Evolutionary conservation across 2,797 vertebrate genomes (phyloP), one percentile per base, ranked within the genome.

Genomic region (Microtus agrestis): DNA sequence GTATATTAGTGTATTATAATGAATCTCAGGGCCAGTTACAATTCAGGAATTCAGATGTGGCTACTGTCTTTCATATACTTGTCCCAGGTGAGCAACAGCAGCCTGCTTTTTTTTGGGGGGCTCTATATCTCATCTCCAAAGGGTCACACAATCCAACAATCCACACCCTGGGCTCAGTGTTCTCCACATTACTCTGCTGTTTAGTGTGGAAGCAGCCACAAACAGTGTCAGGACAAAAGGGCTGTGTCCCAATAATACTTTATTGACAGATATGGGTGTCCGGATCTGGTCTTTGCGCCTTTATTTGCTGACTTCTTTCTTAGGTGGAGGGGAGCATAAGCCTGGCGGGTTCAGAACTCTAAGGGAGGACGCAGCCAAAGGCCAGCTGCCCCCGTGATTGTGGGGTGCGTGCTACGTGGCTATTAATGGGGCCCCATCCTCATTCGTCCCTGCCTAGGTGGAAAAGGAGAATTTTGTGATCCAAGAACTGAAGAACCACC

Each of bases 401-500:
- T 1, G 6, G 19, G 19, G 31, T 1, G 17, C 5, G 19, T 0
- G 31, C 5, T 3, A 0, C 0, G 2, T 0, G 1, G 82, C 5
- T 17, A 9, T 6, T 37, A 3, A 43, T 0, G 0, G 46, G 61
- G 46, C 69, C 69, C 54, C 12, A 3, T 31, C 37, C n/a, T 67
- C 86, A n/a, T n/a, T 81, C 7, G 61, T 34, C 61, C 91, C 27
- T 10, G 6, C 79, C 6, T 97, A 99, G 99, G 97, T 99, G 93
- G 98, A 97, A 43, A 98, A 96, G 95, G 98, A 98, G 93, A 98
- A 98, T 63, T 91, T 96, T 1, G 51, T 93, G 7, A 98, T 99
- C 25, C 89, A 98, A 76, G 89, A 98, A 2, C 97, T 99, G 95
- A 98, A 99, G 96, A 96, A 17, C 81, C 97, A 96, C 74, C 95